Conservation (phyloP, 1,140 invertebrate species). For the Zaprionus africanus region DNA sequence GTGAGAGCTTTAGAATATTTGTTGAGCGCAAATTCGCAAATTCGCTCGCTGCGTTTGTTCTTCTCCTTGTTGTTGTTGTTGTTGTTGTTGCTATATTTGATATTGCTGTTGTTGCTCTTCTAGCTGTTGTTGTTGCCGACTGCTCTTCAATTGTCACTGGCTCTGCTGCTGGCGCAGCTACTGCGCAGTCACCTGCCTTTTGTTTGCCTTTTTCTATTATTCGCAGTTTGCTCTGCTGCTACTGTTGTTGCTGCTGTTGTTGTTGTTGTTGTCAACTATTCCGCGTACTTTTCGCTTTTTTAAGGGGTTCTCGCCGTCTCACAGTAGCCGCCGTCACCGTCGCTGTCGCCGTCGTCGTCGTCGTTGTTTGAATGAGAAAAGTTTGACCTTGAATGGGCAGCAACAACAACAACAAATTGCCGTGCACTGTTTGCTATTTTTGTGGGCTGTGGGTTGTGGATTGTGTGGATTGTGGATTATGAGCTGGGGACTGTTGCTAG, state of each 20-base stretch:
- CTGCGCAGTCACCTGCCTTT: conserved; percentile 31
- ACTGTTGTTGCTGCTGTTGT: not conserved
- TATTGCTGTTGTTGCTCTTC: conserved; percentile 55
- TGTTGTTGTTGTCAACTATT: conserved; percentile 73
- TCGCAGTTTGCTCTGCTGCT: not conserved
- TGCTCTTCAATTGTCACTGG: conserved; percentile 12
- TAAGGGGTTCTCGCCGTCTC: conserved; percentile 64
- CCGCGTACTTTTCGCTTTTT: conserved; percentile 57
- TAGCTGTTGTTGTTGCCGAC: not conserved
- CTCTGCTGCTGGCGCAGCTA: conserved; percentile 15
- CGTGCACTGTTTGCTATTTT: conserved; percentile 54
- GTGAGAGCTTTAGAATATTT: conserved; percentile 39
- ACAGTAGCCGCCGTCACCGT: conserved; percentile 21
- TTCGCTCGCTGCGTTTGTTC: conserved; percentile 42
- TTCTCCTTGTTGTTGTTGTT: conserved; percentile 9
- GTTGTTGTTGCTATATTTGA: conserved; percentile 32
- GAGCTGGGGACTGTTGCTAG: not conserved
- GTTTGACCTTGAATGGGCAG: conserved; percentile 75
- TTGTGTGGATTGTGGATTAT: conserved; percentile 14
- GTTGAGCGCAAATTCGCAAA: conserved; percentile 6
- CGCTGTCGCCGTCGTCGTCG: conserved; percentile 29
- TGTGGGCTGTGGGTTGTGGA: conserved; percentile 16
- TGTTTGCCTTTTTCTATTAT: conserved; percentile 43
- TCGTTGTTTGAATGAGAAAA: conserved; percentile 69
- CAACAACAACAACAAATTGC: conserved; percentile 53